Conservation (phyloP, 2,113 vertebrate species). For the Vombatus ursinus region DNA sequence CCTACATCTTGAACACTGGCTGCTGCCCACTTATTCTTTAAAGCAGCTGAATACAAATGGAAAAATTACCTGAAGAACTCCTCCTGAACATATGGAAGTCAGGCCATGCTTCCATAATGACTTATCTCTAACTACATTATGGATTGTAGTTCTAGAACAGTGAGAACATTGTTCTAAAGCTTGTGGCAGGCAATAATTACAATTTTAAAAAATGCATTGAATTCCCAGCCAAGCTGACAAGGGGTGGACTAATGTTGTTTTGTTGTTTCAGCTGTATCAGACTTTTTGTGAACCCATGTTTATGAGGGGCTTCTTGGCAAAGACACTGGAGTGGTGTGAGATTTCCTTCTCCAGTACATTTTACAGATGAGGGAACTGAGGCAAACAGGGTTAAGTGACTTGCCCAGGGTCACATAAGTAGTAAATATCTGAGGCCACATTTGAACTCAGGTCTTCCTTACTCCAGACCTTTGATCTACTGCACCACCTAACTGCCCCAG, state of each 20-base stretch:
- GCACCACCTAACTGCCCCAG: not conserved
- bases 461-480: not conserved
- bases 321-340: too few species aligned
- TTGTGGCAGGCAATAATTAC: not conserved
- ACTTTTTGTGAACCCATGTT: too few species aligned
- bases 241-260: not conserved
- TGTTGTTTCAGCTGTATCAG: not conserved
- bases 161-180: not conserved
- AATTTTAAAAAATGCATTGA: not conserved
- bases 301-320: too few species aligned
- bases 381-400: not conserved
- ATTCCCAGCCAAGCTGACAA: not conserved
- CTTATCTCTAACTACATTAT: not conserved
- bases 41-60: not conserved
- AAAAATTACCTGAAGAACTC: not conserved
- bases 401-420: not conserved
- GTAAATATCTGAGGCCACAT: not conserved
- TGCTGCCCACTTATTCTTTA: constrained; percentile 23
- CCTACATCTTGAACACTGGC: constrained; percentile 35
- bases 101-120: not conserved
- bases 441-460: not conserved
- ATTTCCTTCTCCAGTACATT: not conserved
- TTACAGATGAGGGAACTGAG: too few species aligned
- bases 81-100: not conserved
- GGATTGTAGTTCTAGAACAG: not conserved